Base-by-base conservation (phyloP, 1,140 invertebrate species). In the Dinothrombium tinctorium region DNA sequence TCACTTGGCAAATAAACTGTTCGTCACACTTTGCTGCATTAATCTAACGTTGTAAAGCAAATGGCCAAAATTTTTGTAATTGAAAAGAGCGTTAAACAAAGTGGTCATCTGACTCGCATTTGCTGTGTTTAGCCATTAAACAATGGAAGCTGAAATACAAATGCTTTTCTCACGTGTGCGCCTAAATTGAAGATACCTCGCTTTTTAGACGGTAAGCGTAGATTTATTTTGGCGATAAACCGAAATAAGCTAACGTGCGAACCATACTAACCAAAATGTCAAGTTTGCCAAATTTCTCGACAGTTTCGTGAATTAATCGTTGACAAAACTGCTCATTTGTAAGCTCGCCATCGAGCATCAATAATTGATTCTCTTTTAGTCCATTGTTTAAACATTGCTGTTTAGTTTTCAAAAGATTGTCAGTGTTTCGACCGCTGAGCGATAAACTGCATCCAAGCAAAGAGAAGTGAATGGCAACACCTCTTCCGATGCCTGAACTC, bases 221-320 rank as follows among this genome's bases (percentile, higher is more conserved):
- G n/a, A n/a, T n/a, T n/a, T n/a, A n/a, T n/a, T n/a, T n/a, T n/a
- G n/a, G n/a, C n/a, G n/a, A n/a, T n/a, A n/a, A n/a, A n/a, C n/a
- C n/a, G n/a, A n/a, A n/a, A n/a, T n/a, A n/a, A n/a, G n/a, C 75
- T 49, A 78, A 71, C 33, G 59, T 52, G 8, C 84, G 84, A 66
- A 87, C 92, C 2, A 72, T 45, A 35, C 51, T 87, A 9, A 96
- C 73, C 4, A 96, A 58, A 53, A 95, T 87, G 62, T 95, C 86
- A 25, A 96, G 65, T 23, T 75, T 74, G 15, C 86, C 84, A 63
- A 76, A 86, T 56, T 76, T 71, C 14, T 68, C 59, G 24, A 73
- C 59, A 4, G 79, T 76, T 69, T 70, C 62, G 43, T 79, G 60
- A 50, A 94, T 69, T 4, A 95, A 61, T 49, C 69, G 70, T 54